Evolutionary conservation across 2,113 vertebrate genomes (phyloP), one percentile per base, ranked within the genome.

Genomic region (Oryzias melastigma): DNA sequence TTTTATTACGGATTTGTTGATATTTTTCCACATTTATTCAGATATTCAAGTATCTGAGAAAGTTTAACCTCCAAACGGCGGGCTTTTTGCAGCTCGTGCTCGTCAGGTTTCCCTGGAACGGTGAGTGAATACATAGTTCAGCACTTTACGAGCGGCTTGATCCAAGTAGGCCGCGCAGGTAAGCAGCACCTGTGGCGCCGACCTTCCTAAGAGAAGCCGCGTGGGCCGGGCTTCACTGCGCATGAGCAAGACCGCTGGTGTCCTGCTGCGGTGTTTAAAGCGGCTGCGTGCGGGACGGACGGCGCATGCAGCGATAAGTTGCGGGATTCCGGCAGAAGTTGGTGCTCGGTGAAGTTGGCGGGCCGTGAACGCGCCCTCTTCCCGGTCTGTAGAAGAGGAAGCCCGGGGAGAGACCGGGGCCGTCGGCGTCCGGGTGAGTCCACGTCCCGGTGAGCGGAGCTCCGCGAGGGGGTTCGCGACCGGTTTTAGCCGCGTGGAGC

Each of bases 211-310:
- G 3, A 35, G 3, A 41, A 43, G 3, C 49, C 7, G 54, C 16
- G 56, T 22, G 13, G 18, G 19, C 12, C 55, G 3, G 16, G 51
- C 49, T 25, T 55, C 1, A 78, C 65, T 85, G 80, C 82, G 86
- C 86, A 88, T 88, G 86, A 2, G 27, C 67, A 58, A 54, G 63
- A n/a, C 22, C 58, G 24, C 56, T 14, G 27, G 41, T 3, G 1
- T 43, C 68, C 8, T 60, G 81, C 60, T 75, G 72, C 77, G 53
- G 20, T 82, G 79, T 83, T 88, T 84, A 88, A 89, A 88, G 85
- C 71, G 64, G 53, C 47, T 45, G 46, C 14, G 4, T 62, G 64
- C 53, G 44, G 68, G 62, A 54, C 67, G 51, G 15, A 46, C 18
- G 0, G 48, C 25, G 45, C 17, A 35, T 19, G 58, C 14, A 5